These are phyloP conservation scores for Neogobius melanostomus DNA, from an alignment of 2,113 vertebrate genomes.

Conservation along the genomic window DNA sequence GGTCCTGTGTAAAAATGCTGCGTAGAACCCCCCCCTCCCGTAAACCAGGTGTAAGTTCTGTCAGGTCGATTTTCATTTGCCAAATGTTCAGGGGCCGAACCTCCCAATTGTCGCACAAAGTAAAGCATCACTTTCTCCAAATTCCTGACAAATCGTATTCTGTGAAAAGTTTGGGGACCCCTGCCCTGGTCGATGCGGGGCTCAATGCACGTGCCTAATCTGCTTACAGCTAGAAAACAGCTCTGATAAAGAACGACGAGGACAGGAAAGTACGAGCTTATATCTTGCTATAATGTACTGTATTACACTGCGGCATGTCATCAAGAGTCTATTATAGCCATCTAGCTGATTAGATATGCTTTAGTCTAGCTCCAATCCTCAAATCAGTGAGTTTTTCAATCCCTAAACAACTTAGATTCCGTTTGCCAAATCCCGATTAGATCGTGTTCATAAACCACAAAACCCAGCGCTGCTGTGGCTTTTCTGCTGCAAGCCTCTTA, in stretches of 20 bases:
- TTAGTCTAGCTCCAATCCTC: conserved; percentile 65
- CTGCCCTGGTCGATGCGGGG: too few relatives aligned
- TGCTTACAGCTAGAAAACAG: too few relatives aligned
- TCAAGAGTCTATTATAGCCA: conserved; percentile 46
- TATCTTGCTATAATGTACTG: conserved; percentile 13
- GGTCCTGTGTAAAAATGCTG: too few relatives aligned
- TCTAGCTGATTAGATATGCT: conserved; percentile 51
- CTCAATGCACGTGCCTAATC: too few relatives aligned
- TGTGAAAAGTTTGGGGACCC: too few relatives aligned
- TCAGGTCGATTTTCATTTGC: too few relatives aligned
- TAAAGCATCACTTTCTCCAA: too few relatives aligned
- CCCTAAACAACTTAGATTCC: conserved; percentile 63
- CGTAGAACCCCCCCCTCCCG: too few relatives aligned
- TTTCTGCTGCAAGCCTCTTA: conserved; percentile 68
- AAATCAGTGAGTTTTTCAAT: conserved; percentile 55
- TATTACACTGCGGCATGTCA: conserved; percentile 19
- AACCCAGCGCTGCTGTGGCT: conserved; percentile 57
- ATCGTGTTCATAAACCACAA: conserved; percentile 63
- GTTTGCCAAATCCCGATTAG: conserved; percentile 65
- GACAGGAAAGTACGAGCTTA: conserved; percentile 14
- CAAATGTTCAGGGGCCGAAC: too few relatives aligned
- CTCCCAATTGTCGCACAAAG: too few relatives aligned
- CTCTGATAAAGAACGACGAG: conserved; percentile 5
- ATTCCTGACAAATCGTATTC: too few relatives aligned
- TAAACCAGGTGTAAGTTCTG: too few relatives aligned